Conservation (phyloP, 2,888 invertebrate species). For the Parascotia fuliginaria region DNA sequence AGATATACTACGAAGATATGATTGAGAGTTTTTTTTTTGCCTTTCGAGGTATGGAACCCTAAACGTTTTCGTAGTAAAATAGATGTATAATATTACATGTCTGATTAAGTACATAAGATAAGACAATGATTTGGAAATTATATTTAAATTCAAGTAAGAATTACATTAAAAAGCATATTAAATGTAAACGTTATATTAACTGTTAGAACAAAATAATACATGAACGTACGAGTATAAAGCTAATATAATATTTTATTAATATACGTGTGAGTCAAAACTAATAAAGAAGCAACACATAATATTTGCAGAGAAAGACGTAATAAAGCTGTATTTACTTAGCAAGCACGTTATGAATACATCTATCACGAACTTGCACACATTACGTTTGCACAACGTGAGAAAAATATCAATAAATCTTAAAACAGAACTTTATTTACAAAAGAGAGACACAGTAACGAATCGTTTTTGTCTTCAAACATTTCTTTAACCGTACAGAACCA, state of each 20-base stretch:
- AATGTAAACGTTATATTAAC: neutral
- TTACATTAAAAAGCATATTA: no score
- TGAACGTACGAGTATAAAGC: conserved; percentile 14
- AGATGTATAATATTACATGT: no score
- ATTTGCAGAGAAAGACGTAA: conserved; percentile 31
- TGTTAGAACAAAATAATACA: no score
- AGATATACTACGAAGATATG: no score
- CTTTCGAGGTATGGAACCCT: no score
- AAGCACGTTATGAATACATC: conserved; percentile 21
- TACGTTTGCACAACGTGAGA: conserved; percentile 26
- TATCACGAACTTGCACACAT: conserved; percentile 29
- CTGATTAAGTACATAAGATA: no score
- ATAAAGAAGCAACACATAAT: conserved; percentile 26
- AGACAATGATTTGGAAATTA: no score
- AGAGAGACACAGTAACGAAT: conserved; percentile 28
- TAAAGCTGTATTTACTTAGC: conserved; percentile 23
- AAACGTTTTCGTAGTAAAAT: no score
- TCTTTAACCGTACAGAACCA: conserved; percentile 47
- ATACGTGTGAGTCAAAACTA: conserved; percentile 21
- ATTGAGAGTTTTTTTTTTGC: no score
- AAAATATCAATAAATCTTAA: conserved; percentile 18
- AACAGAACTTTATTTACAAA: conserved; percentile 15
- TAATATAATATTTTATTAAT: conserved; percentile 22
- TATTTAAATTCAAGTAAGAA: no score
- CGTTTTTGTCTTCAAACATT: conserved; percentile 44